Base-by-base conservation (phyloP, 2,113 vertebrate species). In the Phaetusa simplex region DNA sequence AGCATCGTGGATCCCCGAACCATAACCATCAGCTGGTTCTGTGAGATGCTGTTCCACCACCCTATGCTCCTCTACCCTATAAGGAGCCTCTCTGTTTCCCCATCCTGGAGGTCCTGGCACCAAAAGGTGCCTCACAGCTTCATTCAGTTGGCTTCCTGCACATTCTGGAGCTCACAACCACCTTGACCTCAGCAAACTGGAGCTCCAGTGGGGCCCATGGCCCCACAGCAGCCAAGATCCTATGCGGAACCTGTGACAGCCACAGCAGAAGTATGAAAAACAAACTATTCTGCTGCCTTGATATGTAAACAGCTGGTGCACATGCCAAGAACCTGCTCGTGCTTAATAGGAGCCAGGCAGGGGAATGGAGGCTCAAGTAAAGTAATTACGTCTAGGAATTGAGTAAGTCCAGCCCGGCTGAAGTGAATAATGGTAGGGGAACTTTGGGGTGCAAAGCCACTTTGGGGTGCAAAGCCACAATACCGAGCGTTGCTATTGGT, bases 221-320 rank as follows among this genome's bases (percentile, higher is more conserved):
- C 21, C 14, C 11, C 21, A 50, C 17, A 53, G 52, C 16, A 62
- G 38, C 42, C 36, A 61, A 62, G 5, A 19, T 66, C 42, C 76
- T 50, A 3, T 0, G 0, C 11, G 18, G 9, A 2, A 53, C 5
- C 29, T 36, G 8, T 0, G 3, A 30, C 15, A 78, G 47, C 43
- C 22, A 43, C 53, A 72, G 6, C 17, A 85, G 36, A 66, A 43
- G 23, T 6, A 23, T 66, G 40, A 74, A 62, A 56, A 88, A 12
- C 10, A 61, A 79, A 26, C 66, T 62, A 47, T 24, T 62, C 36
- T 66, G 23, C 14, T 83, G 45, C 30, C 45, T 15, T 38, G 40
- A 14, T 52, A 32, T 18, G 12, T 18, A 32, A 88, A 70, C 11
- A 8, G 14, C 24, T 4, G 2, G 30, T 32, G 34, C 1, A 0